A percentile compares a stretch with the other conserved stretches of the same genome.
phyloP scores from a whole-genome alignment of 2,888 invertebrate species.

The Cheiracanthium punctorium region DNA sequence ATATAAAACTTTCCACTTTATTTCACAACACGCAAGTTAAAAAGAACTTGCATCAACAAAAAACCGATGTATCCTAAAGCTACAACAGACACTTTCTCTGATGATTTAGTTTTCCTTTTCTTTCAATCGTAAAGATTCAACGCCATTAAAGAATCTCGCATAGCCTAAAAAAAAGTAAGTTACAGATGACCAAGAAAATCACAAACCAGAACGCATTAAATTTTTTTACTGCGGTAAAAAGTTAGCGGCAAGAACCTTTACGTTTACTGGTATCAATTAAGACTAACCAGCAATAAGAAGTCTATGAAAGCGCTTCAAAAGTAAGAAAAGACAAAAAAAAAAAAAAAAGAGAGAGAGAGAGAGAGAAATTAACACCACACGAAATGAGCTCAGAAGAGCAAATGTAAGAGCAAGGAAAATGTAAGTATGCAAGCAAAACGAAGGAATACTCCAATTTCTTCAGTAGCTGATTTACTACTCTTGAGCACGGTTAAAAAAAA shows the following conservation, averaged over 20 bases:
- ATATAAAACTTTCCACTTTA: background rate
- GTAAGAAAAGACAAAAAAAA: no score
- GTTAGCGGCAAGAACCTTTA: background rate
- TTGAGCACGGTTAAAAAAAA: no score
- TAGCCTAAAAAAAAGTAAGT: background rate
- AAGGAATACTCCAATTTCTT: no score
- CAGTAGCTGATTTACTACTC: no score
- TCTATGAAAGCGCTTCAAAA: no score
- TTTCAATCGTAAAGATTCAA: background rate
- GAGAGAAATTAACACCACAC: background rate
- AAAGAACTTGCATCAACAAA: background rate
- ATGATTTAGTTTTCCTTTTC: background rate
- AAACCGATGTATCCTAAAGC: background rate
- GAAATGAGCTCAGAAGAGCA: slow-evolving; percentile 12
- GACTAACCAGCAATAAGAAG: background rate
- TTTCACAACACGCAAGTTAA: background rate
- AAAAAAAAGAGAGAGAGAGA: background rate
- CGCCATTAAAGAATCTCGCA: background rate
- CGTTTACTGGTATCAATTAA: background rate
- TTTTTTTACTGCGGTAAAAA: background rate
- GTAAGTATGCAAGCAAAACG: no score
- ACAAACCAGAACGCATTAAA: background rate
- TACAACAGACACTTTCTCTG: background rate
- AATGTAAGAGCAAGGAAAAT: no score
- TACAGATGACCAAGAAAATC: background rate